Percentiles rank a stretch among this genome's conserved stretches.
phyloP scores from a whole-genome alignment of 2,888 invertebrate species.

The Synanthedon vespiformis region DNA sequence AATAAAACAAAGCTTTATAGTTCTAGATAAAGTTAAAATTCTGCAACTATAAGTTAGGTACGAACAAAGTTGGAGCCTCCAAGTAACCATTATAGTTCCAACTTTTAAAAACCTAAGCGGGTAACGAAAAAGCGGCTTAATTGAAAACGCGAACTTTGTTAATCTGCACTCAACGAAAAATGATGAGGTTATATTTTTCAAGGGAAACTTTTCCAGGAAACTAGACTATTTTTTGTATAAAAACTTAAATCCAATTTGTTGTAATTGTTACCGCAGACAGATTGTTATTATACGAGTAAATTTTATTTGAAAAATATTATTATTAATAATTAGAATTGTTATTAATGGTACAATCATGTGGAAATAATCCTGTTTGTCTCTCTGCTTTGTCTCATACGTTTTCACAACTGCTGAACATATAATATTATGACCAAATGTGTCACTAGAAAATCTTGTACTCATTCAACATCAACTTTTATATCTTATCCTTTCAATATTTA shows the following conservation, averaged over 20 bases:
- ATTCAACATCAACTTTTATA: too few species aligned
- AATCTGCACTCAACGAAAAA: neutral
- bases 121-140: constrained; percentile 19
- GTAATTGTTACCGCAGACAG: too few species aligned
- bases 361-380: too few species aligned
- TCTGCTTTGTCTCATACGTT: too few species aligned
- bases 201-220: neutral
- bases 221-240: neutral
- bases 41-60: constrained; percentile 28
- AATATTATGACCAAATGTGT: too few species aligned
- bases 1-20: constrained; percentile 33
- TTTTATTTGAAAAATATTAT: neutral
- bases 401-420: too few species aligned
- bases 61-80: constrained; percentile 24
- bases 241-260: neutral
- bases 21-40: constrained; percentile 31
- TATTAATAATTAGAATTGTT: neutral
- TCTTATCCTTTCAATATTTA: too few species aligned
- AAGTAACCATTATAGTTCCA: constrained; percentile 17
- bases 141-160: constrained; percentile 25
- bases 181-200: neutral
- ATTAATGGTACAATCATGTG: too few species aligned
- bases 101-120: constrained; percentile 15
- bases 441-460: too few species aligned
- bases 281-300: neutral